These are phyloP conservation scores for Hucho hucho DNA, from an alignment of 2,113 vertebrate species.

Conservation along the genomic window DNA sequence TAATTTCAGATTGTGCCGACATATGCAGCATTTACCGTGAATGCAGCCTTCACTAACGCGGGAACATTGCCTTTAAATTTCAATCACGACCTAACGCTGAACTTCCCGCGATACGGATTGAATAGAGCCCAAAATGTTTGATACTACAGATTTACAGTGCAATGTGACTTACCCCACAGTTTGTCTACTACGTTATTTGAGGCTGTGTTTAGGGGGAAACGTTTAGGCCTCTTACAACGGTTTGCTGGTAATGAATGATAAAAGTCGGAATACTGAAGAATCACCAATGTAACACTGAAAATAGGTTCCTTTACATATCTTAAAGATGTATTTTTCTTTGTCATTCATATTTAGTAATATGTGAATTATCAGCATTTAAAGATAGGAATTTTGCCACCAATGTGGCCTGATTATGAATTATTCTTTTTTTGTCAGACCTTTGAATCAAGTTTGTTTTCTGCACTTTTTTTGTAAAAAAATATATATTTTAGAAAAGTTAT, in stretches of 20 bases:
- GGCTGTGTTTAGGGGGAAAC: neutral
- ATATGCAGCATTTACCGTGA: too few relatives aligned
- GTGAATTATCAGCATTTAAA: neutral
- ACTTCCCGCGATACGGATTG: too few relatives aligned
- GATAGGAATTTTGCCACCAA: neutral
- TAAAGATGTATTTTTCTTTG: neutral
- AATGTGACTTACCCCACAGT: neutral
- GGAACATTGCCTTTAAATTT: too few relatives aligned
- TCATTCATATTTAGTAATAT: neutral
- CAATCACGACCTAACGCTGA: too few relatives aligned
- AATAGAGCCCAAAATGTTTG: too few relatives aligned
- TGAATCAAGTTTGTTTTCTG: neutral
- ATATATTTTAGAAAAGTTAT: neutral
- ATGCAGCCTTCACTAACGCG: too few relatives aligned
- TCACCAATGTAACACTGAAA: neutral
- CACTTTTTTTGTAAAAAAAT: constrained; percentile 8
- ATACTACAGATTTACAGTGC: neutral
- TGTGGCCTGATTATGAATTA: neutral
- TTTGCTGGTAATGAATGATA: neutral
- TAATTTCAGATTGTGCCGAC: too few relatives aligned
- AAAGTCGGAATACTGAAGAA: neutral
- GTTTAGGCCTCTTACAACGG: neutral
- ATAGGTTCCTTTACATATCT: neutral
- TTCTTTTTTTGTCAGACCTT: neutral
- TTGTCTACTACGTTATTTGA: neutral